Conservation (phyloP, 2,888 invertebrate species). For the Ornithoptera priamus region DNA sequence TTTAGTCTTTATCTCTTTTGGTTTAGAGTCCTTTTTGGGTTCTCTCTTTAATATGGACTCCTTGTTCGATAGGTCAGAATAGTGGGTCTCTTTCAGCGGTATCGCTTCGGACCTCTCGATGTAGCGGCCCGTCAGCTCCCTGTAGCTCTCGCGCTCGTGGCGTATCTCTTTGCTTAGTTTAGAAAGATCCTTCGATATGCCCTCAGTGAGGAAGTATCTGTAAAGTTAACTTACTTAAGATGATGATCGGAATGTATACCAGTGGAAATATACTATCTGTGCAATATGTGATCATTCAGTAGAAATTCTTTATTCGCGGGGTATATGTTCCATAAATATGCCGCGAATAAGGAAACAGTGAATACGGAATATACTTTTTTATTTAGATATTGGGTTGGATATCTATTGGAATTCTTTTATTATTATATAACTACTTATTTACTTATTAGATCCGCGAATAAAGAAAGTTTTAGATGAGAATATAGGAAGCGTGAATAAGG, state of each 20-base stretch:
- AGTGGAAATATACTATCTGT: no score
- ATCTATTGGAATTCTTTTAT: no score
- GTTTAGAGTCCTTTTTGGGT: slow-evolving; percentile 56
- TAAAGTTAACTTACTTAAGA: background rate
- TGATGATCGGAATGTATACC: background rate
- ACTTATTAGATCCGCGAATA: no score
- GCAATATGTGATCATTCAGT: no score
- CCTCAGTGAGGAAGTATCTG: slow-evolving; percentile 70
- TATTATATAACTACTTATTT: no score
- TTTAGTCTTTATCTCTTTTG: slow-evolving; percentile 68
- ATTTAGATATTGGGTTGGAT: no score
- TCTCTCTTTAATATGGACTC: slow-evolving; percentile 59
- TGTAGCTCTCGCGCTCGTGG: slow-evolving; percentile 71
- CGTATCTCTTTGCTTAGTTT: slow-evolving; percentile 73
- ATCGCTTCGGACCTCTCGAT: slow-evolving; percentile 66
- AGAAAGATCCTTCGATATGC: slow-evolving; percentile 70
- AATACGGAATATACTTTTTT: no score
- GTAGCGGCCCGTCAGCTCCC: slow-evolving; percentile 72
- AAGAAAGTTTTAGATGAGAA: no score
- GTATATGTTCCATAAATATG: no score
- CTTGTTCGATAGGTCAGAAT: slow-evolving; percentile 61
- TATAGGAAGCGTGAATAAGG: no score
- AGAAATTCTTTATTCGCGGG: no score
- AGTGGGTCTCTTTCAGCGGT: slow-evolving; percentile 61
- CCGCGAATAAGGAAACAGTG: no score